These are phyloP conservation scores for Cassiopea andromeda DNA, from an alignment of 30 jellyfish, hydroid and myxozoan species.

Conservation along the genomic window DNA sequence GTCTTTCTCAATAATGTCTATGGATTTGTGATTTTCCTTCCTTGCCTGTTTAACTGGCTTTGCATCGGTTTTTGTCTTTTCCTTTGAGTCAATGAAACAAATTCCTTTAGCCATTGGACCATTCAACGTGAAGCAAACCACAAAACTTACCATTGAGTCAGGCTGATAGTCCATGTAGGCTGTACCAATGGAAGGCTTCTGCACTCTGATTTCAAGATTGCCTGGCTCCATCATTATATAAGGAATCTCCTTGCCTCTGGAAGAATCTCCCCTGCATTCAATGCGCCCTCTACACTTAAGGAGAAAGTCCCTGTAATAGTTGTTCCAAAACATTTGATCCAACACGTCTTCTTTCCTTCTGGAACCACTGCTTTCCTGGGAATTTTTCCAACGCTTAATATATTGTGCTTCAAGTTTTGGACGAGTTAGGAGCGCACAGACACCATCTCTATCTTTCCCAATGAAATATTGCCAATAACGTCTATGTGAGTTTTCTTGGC, in stretches of 20 bases:
- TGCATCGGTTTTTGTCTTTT: neutral
- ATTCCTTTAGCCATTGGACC: conserved; percentile 50
- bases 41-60: conserved; percentile 9
- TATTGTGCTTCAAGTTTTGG: conserved; percentile 16
- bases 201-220: conserved; percentile 4
- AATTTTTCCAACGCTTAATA: neutral
- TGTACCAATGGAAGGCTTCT: conserved; percentile 9
- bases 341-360: conserved; percentile 6
- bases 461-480: conserved; percentile 12
- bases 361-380: neutral
- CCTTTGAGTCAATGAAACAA: neutral
- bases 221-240: conserved; percentile 59
- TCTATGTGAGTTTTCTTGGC: conserved; percentile 12
- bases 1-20: neutral
- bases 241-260: conserved; percentile 3
- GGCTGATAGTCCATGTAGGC: conserved; percentile 34
- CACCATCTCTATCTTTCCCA: conserved; percentile 16
- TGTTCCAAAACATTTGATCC: conserved; percentile 31
- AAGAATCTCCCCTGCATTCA: neutral
- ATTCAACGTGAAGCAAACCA: conserved; percentile 27
- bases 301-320: conserved; percentile 26
- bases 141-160: conserved; percentile 44
- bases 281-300: conserved; percentile 38
- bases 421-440: conserved; percentile 10
- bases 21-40: neutral